These are phyloP conservation scores for Mesembrinibis cayennensis DNA, from an alignment of 2,113 vertebrate genomes.

Conservation along the genomic window DNA sequence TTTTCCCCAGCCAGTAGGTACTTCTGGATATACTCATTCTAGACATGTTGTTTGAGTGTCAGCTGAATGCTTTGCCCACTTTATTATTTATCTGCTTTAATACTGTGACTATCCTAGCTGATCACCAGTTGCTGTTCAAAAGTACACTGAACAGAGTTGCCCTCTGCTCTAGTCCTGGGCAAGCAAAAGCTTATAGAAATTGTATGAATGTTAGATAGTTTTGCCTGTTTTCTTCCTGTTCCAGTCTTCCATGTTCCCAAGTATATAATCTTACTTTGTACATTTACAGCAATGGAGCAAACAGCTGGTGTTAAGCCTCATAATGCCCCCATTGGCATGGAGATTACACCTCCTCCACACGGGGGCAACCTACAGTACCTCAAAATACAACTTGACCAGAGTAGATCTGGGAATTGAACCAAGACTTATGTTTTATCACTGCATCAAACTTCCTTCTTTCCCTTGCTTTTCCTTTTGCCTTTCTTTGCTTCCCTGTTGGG, in stretches of 20 bases:
- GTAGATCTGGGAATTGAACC: background rate
- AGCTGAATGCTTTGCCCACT: background rate
- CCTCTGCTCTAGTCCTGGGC: background rate
- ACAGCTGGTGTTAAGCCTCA: background rate
- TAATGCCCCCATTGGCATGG: background rate
- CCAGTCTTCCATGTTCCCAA: background rate
- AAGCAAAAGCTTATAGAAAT: background rate
- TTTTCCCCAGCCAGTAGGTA: background rate
- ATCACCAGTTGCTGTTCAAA: background rate
- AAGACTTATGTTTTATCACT: background rate
- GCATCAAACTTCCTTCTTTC: background rate
- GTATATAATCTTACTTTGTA: background rate
- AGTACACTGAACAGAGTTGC: background rate
- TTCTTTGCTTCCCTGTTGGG: background rate
- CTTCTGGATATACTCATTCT: constrained; percentile 4
- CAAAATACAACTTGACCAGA: background rate
- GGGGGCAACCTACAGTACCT: accelerated
- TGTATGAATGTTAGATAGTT: background rate
- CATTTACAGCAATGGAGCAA: background rate
- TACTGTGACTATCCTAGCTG: background rate
- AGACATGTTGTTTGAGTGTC: background rate
- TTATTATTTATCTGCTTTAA: background rate
- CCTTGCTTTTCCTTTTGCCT: background rate
- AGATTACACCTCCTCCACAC: background rate
- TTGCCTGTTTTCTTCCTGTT: background rate